phyloP scores from a whole-genome alignment of 30 jellyfish, hydroid and myxozoan species.

The Hydractinia echinata region DNA sequence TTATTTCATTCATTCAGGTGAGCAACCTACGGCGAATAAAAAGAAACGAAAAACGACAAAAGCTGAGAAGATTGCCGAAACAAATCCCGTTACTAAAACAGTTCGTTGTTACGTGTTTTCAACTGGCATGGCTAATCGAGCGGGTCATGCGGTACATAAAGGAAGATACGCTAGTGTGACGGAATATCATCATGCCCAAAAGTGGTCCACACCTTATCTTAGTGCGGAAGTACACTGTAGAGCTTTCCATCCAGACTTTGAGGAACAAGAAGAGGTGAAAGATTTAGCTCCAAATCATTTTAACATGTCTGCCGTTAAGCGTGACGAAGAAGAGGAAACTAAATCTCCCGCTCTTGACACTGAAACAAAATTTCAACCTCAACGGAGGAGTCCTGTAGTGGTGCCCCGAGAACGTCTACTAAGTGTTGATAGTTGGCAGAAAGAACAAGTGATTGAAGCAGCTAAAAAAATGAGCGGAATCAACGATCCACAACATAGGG shows the following conservation, averaged over 20 bases:
- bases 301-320: neutral
- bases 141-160: conserved; percentile 72
- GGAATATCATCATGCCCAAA: conserved; percentile 77
- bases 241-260: conserved; percentile 61
- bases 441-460: conserved; percentile 23
- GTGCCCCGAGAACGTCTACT: neutral
- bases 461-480: conserved; percentile 24
- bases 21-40: neutral
- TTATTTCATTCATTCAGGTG: neutral
- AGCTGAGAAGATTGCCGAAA: neutral
- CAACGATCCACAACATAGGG: neutral
- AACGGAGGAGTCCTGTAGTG: neutral
- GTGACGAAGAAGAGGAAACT: neutral
- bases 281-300: neutral
- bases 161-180: conserved; percentile 68
- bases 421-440: conserved; percentile 31
- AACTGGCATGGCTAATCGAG: conserved; percentile 93
- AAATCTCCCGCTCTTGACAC: neutral
- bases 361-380: neutral
- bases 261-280: conserved; percentile 12
- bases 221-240: conserved; percentile 86
- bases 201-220: conserved; percentile 73
- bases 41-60: conserved; percentile 7
- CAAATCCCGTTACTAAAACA: neutral
- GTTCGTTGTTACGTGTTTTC: conserved; percentile 75